Evolutionary conservation across 2,797 vertebrate genomes (phyloP), one percentile per base, ranked within the genome.

Genomic region (Rhinella marina): DNA sequence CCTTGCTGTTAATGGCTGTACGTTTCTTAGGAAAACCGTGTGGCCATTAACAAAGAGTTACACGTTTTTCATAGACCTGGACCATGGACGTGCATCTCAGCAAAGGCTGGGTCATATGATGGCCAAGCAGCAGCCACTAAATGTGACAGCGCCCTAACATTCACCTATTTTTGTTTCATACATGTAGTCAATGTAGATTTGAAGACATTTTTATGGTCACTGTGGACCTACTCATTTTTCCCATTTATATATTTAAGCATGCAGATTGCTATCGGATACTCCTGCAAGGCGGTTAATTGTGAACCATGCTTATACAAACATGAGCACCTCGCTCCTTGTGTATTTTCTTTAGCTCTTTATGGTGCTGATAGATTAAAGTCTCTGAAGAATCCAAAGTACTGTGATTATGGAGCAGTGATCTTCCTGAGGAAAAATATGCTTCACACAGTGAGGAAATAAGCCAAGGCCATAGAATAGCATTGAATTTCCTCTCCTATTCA

Each of bases 251-350:
- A 54, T 56, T 77, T 50, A 77, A 8, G 19, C 23, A 92, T 93
- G 90, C 62, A 90, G 86, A 16, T 56, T 68, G 27, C 25, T 50
- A 64, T 85, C 68, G 64, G 17, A 19, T 57, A 25, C 12, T 29
- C 7, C 32, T 92, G 90, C 90, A 83, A 87, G 90, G 16, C 90
- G 87, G 86, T 92, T 0, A 19, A 90, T 92, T 92, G 90, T 91
- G 86, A 91, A 94, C 91, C 66, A 91, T 93, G 91, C 94, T 94
- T 92, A 94, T 94, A 94, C 90, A 94, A 84, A 87, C 90, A 86
- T 27, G 75, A 73, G 54, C 25, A 27, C 76, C 17, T 91, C 91
- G 89, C 81, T 91, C 93, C 92, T 90, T 85, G 91, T 89, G 27
- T 90, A 84, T 90, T 85, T 88, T 76, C 89, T 93, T 92, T 92